Evolutionary conservation across 1,140 invertebrate genomes (phyloP).

Genomic region (Periplaneta americana): DNA sequence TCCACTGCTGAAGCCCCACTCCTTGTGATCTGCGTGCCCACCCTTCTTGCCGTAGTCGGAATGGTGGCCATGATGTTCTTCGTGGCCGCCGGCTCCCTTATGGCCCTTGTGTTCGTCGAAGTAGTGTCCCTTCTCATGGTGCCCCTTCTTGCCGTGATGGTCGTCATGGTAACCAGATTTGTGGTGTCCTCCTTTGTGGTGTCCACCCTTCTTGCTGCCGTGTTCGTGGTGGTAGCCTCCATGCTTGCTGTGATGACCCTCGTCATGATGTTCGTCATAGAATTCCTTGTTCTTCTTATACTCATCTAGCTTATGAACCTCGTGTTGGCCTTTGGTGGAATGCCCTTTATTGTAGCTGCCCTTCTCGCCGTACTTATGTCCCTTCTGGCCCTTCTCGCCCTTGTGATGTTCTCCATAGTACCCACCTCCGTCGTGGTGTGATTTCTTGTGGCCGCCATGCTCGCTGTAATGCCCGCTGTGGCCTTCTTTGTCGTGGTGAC

Average conservation of each 20-base stretch:
- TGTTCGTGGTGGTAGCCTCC: constrained; percentile 53
- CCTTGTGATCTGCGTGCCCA: constrained; percentile 56
- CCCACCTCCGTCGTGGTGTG: constrained; percentile 37
- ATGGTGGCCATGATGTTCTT: constrained; percentile 58
- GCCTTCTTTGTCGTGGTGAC: constrained; percentile 57
- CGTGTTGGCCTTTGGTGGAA: constrained; percentile 57
- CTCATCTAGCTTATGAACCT: constrained; percentile 63
- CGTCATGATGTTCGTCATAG: constrained; percentile 58
- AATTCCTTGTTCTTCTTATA: constrained; percentile 66
- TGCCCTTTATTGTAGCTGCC: constrained; percentile 57
- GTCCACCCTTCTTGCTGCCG: constrained; percentile 59
- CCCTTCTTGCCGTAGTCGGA: constrained; percentile 61
- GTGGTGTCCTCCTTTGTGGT: constrained; percentile 68
- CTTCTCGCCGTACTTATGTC: constrained; percentile 50
- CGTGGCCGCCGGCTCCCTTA: constrained; percentile 57
- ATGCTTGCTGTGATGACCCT: constrained; percentile 54
- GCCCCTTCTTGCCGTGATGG: constrained; percentile 53
- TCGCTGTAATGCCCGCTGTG: constrained; percentile 58
- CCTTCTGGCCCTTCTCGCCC: constrained; percentile 19
- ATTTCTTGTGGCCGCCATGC: constrained; percentile 59
- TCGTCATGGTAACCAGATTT: constrained; percentile 56
- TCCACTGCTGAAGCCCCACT: constrained; percentile 49
- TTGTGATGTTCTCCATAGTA: constrained; percentile 20
- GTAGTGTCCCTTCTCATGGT: constrained; percentile 52
- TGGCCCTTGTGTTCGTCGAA: constrained; percentile 58